Evolutionary conservation across 2,888 invertebrate species (phyloP).

Genomic region (Calliopum simillimum): DNA sequence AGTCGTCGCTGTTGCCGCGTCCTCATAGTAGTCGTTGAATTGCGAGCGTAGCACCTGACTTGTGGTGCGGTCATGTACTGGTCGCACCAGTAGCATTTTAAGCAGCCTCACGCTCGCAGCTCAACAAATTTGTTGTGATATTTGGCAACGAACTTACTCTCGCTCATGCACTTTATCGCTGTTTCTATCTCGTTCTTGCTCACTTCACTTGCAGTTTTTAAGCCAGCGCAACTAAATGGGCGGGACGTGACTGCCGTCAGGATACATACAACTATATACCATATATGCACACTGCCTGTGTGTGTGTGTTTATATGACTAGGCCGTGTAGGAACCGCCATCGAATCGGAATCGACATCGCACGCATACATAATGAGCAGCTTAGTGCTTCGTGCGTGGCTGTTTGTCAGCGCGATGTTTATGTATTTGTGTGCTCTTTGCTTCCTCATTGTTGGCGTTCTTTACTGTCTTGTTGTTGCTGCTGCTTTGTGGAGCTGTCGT

Average conservation of each 20-base stretch:
- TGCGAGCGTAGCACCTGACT: conserved; percentile 60
- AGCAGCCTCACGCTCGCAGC: conserved; percentile 66
- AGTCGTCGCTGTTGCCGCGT: conserved; percentile 4
- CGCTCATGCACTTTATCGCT: background rate
- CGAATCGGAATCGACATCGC: conserved; percentile 65
- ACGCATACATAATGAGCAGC: conserved; percentile 64
- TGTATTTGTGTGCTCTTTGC: conserved; percentile 38
- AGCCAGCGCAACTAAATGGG: conserved; percentile 65
- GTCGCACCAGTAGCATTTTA: conserved; percentile 68
- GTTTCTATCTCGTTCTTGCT: conserved; percentile 9
- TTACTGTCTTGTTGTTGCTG: conserved; percentile 29
- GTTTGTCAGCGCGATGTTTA: conserved; percentile 13
- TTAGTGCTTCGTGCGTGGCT: conserved; percentile 35
- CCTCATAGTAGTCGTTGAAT: conserved; percentile 36
- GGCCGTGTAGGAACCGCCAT: conserved; percentile 42
- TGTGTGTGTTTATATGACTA: background rate
- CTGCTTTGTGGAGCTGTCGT: conserved; percentile 16
- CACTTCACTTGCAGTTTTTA: conserved; percentile 37
- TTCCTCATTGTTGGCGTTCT: conserved; percentile 46
- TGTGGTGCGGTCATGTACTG: conserved; percentile 65
- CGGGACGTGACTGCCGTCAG: conserved; percentile 68
- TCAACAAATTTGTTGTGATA: background rate
- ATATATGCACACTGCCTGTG: conserved; percentile 17
- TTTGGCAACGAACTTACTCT: background rate
- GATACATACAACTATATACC: conserved; percentile 34